Base-by-base conservation (phyloP, 2,797 vertebrate genomes). In the Chelon labrosus region DNA sequence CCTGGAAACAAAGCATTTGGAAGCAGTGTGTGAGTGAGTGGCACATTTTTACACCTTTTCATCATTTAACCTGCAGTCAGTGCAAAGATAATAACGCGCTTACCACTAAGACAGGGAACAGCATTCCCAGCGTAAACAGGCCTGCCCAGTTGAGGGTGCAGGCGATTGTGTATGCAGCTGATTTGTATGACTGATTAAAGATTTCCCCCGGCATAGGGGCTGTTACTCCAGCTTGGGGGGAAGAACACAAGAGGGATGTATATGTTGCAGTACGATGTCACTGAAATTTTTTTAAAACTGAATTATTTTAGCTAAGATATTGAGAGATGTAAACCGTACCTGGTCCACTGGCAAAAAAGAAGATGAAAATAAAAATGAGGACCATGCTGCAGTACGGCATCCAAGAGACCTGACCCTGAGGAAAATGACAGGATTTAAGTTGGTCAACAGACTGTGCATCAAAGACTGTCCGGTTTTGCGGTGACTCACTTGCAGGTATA, bases 51-150 rank as follows among this genome's bases (percentile, higher is more conserved):
- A 35, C 11, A 51, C 31, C 19, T 41, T 7, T 53, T 19, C 27
- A 35, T 35, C 7, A 3, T 35, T 35, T 56, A 57, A 19, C 14
- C 16, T 57, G 10, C 16, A 12, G 25, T 14, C 14, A 54, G n/a
- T 14, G 16, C 0, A 8, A 1, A 25, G 8, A 37, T 47, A 53
- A 51, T 1, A 22, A 20, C 2, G 11, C 50, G 22, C 95, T 94
- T 83, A 96, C 96, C 91, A 94, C 94, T 27, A 97, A 71, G 39
- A 95, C 73, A 5, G 96, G 96, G 76, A 97, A 96, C 35, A 94
- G 0, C 90, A 96, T 91, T 35, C 95, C 95, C 31, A 96, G 53
- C 12, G 92, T 6, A 54, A 97, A 96, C 57, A 97, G 86, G 7
- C 90, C 73, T 0, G 11, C 27, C 96, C 96, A 97, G 91, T 86